phyloP scores from a whole-genome alignment of 2,888 invertebrate genomes.

The Melikaiella ostensackeni region DNA sequence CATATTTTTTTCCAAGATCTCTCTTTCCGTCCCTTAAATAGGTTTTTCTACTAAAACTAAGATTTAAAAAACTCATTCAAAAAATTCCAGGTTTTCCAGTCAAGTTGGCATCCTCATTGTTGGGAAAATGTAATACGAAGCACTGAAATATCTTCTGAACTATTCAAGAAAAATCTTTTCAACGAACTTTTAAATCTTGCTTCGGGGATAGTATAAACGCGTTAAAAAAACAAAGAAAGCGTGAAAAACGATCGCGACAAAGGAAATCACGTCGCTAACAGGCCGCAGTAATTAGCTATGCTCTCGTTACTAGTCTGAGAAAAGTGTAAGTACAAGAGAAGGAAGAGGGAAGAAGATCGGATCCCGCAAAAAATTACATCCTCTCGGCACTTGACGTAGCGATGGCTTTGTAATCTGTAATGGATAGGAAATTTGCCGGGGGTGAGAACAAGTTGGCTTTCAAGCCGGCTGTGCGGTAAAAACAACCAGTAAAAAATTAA shows the following conservation, averaged over 20 bases:
- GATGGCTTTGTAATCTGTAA: conserved; percentile 10
- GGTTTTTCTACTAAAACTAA: too few relatives aligned
- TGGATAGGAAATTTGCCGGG: background rate
- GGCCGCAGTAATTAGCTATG: background rate
- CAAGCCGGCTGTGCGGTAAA: background rate
- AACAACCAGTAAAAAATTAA: conserved; percentile 50
- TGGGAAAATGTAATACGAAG: too few relatives aligned
- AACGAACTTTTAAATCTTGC: background rate
- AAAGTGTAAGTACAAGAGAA: conserved; percentile 1
- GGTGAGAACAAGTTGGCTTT: conserved; percentile 4
- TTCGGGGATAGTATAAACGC: background rate
- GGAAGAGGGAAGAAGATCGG: background rate
- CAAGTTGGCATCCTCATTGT: too few relatives aligned
- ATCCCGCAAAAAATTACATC: conserved; percentile 10
- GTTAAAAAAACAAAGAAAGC: background rate
- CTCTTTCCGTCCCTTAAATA: too few relatives aligned
- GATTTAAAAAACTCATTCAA: too few relatives aligned
- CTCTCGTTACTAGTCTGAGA: background rate
- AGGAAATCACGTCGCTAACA: background rate
- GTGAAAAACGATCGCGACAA: background rate
- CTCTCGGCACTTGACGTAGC: conserved; percentile 14
- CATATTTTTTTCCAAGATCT: too few relatives aligned
- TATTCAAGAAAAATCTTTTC: background rate
- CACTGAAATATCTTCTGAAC: too few relatives aligned
- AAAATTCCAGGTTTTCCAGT: too few relatives aligned